Conservation (phyloP, 2,888 invertebrate species). For the Sarcophaga rosellei region DNA sequence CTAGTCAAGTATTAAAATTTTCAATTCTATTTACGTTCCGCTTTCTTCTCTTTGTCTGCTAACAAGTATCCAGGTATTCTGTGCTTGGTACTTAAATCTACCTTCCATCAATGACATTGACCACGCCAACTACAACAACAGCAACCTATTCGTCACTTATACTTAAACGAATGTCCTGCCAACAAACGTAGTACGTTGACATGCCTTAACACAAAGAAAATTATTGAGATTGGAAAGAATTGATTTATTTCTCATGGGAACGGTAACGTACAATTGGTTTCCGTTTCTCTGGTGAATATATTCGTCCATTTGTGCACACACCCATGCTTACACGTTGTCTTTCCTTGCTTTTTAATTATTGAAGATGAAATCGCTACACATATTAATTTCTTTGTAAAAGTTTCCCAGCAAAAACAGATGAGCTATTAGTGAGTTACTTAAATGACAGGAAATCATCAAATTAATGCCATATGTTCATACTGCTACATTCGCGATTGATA, state of each 20-base stretch:
- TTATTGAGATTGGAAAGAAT: constrained; percentile 46
- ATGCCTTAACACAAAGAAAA: constrained; percentile 14
- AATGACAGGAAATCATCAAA: too few relatives aligned
- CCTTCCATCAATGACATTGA: neutral
- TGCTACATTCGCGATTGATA: too few relatives aligned
- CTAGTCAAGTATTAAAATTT: constrained; percentile 56
- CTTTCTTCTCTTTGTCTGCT: constrained; percentile 41
- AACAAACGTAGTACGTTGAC: constrained; percentile 18
- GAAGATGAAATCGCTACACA: neutral
- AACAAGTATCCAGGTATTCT: constrained; percentile 34
- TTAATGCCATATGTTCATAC: too few relatives aligned
- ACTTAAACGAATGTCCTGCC: constrained; percentile 34
- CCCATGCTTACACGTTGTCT: too few relatives aligned
- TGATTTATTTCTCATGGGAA: constrained; percentile 3
- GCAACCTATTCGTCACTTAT: constrained; percentile 42
- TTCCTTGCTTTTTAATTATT: too few relatives aligned
- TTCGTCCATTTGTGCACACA: too few relatives aligned
- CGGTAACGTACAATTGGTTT: neutral
- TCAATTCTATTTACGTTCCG: constrained; percentile 57
- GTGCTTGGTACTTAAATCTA: constrained; percentile 27
- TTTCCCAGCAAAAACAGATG: neutral
- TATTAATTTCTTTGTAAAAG: constrained; percentile 8
- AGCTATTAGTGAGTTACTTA: too few relatives aligned
- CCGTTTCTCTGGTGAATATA: neutral
- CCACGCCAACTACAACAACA: constrained; percentile 2